Percentiles rank a stretch among this genome's conserved stretches.
These are phyloP conservation scores for Merops nubicus DNA, from an alignment of 2,113 vertebrate genomes.

Conservation along the genomic window DNA sequence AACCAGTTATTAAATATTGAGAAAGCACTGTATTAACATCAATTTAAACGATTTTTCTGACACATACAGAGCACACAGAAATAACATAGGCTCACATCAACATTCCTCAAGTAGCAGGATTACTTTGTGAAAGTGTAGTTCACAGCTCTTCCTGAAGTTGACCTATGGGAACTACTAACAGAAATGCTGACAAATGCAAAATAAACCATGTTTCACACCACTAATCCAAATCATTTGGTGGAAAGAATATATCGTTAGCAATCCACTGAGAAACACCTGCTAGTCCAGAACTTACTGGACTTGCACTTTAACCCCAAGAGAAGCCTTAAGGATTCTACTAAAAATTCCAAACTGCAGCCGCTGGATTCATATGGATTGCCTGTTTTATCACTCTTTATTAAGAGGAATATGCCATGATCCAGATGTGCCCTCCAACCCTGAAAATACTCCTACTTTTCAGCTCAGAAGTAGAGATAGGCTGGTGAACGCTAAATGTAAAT, in stretches of 20 bases:
- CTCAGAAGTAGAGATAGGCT: neutral
- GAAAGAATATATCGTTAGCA: neutral
- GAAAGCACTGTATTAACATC: neutral
- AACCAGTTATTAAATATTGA: neutral
- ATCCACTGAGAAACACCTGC: neutral
- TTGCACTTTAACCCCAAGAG: neutral
- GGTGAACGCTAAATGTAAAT: neutral
- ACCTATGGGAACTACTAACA: neutral
- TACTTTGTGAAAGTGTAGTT: neutral
- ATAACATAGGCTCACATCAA: neutral
- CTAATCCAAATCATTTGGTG: neutral
- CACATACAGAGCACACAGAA: neutral
- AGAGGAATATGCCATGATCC: neutral
- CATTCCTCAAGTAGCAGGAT: neutral
- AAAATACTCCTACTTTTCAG: neutral
- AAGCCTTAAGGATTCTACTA: neutral
- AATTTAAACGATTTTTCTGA: neutral
- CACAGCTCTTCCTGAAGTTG: neutral
- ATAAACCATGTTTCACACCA: neutral
- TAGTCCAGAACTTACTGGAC: neutral
- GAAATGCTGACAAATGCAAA: neutral
- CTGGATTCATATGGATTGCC: neutral
- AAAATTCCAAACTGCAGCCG: neutral
- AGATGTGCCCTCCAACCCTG: neutral
- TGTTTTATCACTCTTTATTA: neutral